Evolutionary conservation across 2,113 vertebrate genomes (phyloP).

Genomic region (Sardina pilchardus): DNA sequence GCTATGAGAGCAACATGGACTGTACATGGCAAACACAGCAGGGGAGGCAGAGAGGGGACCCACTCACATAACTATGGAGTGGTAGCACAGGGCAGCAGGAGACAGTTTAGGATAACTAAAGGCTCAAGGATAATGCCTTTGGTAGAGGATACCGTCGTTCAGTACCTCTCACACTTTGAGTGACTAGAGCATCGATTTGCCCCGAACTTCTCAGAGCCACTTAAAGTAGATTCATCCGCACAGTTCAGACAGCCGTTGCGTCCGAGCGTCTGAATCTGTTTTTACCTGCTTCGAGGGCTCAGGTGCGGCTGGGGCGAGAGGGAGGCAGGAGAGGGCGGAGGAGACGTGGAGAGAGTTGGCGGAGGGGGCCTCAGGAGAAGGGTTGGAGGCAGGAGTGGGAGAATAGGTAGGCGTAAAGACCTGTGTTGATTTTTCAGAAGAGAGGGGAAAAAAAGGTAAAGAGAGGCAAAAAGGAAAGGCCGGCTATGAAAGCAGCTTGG

Average conservation of each 20-base stretch:
- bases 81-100: too few species aligned
- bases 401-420: constrained; percentile 14
- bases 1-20: too few species aligned
- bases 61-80: too few species aligned
- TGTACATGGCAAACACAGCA: too few species aligned
- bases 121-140: too few species aligned
- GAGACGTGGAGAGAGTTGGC: constrained; percentile 69
- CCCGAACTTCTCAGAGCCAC: too few species aligned
- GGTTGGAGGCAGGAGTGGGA: constrained; percentile 44
- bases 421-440: constrained; percentile 16
- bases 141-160: too few species aligned
- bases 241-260: neutral
- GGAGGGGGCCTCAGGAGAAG: constrained; percentile 32
- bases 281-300: constrained; percentile 47
- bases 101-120: too few species aligned
- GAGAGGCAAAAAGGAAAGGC: neutral
- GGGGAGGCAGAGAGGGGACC: too few species aligned
- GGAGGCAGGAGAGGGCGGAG: constrained; percentile 70
- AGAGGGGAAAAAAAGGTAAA: neutral
- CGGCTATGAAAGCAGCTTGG: neutral
- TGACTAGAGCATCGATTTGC: too few species aligned
- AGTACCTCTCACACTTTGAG: too few species aligned
- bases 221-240: too few species aligned
- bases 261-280: neutral
- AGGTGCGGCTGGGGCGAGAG: constrained; percentile 54